These are phyloP conservation scores for Zelleria hepariella DNA, from an alignment of 2,888 invertebrate species.

Conservation along the genomic window DNA sequence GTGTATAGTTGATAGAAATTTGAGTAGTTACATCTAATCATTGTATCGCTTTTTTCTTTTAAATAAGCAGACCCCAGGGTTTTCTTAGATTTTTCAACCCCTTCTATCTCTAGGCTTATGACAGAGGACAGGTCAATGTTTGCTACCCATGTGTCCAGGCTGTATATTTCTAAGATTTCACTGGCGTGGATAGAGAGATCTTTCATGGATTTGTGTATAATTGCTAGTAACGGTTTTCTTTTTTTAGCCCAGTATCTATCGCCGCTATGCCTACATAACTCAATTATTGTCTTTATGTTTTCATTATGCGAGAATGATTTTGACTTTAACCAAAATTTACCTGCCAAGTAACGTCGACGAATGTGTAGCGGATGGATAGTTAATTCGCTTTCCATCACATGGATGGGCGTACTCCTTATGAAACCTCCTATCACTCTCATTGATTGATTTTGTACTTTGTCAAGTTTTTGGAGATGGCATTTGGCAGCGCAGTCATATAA, in stretches of 20 bases:
- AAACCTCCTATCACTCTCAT: slow-evolving; percentile 8
- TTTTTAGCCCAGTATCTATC: neutral
- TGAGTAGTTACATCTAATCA: neutral
- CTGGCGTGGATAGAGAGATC: neutral
- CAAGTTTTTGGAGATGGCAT: neutral
- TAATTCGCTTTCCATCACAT: slow-evolving; percentile 7
- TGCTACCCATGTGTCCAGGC: neutral
- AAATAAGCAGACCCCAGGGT: neutral
- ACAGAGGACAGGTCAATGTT: neutral
- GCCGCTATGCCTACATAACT: neutral
- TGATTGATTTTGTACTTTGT: slow-evolving; percentile 8
- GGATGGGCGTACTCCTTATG: slow-evolving; percentile 5
- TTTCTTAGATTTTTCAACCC: neutral
- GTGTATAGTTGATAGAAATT: neutral
- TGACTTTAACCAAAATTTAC: slow-evolving; percentile 1
- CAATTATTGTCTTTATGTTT: neutral
- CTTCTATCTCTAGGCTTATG: neutral
- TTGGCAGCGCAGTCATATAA: slow-evolving; percentile 1
- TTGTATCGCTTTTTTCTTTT: neutral
- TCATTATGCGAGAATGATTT: neutral
- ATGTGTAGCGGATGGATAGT: neutral
- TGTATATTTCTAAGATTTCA: neutral
- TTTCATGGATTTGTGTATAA: neutral
- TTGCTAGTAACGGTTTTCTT: neutral
- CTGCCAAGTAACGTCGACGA: slow-evolving; percentile 2